phyloP scores from a whole-genome alignment of 1,140 invertebrate genomes.

The Drosophila ercepeae region DNA sequence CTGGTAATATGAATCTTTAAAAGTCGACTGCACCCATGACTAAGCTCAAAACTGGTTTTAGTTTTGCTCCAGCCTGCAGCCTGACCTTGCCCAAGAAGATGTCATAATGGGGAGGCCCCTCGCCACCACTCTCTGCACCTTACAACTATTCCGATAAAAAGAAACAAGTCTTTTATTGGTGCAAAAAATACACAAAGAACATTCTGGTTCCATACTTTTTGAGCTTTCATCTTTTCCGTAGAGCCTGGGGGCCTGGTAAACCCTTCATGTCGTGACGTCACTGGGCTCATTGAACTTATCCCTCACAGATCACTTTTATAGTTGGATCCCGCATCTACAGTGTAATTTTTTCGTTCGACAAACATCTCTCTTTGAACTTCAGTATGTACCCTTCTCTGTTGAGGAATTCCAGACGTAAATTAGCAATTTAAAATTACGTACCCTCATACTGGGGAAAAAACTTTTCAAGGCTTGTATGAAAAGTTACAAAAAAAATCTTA shows the following conservation, averaged over 20 bases:
- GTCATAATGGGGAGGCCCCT: constrained; percentile 9
- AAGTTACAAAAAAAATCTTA: not conserved
- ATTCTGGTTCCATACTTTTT: constrained; percentile 4
- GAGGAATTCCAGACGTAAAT: not conserved
- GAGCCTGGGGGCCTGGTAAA: too few relatives aligned
- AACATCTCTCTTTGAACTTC: constrained; percentile 8
- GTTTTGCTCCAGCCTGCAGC: constrained; percentile 1
- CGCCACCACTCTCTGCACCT: not conserved
- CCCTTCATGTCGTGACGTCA: constrained; percentile 37
- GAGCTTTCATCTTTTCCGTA: not conserved
- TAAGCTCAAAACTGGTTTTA: constrained; percentile 26
- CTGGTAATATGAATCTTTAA: constrained; percentile 7
- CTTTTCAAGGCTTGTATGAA: not conserved
- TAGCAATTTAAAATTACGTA: not conserved
- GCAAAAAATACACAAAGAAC: not conserved
- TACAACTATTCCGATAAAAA: not conserved
- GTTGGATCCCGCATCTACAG: constrained; percentile 1
- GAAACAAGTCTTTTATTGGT: constrained; percentile 7
- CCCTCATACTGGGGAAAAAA: not conserved
- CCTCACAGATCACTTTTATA: constrained; percentile 2
- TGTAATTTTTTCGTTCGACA: constrained; percentile 4
- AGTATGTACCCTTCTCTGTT: constrained; percentile 17
- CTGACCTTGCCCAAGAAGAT: constrained; percentile 42
- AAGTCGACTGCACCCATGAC: constrained; percentile 9
- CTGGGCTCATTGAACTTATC: constrained; percentile 57